Percentiles rank a stretch among this genome's conserved stretches.
Conservation (phyloP, 2,113 vertebrate genomes). For the Aspiorhynchus laticeps region DNA sequence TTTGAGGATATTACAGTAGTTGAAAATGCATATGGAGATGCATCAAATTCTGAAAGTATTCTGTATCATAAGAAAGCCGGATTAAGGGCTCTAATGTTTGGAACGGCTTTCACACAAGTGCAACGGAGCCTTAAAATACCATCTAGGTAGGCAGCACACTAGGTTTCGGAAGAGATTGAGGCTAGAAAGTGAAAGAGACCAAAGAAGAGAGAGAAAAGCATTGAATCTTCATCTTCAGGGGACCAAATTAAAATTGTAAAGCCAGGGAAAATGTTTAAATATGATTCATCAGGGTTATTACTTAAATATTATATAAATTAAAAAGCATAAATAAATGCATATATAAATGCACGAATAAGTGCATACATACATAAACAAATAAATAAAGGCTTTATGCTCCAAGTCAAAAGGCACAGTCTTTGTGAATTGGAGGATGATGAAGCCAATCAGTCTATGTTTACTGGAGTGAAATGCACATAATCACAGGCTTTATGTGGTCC, state of each 20-base stretch:
- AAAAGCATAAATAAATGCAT: not conserved
- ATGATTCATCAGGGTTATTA: not conserved
- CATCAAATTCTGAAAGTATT: not conserved
- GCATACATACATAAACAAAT: not conserved
- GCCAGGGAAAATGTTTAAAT: not conserved
- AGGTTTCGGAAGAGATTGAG: not conserved
- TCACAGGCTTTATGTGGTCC: not conserved
- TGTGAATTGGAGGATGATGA: not conserved
- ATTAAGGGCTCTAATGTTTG: not conserved
- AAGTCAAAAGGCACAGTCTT: not conserved
- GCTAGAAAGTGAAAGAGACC: not conserved
- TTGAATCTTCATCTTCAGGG: not conserved
- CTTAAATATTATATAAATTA: not conserved
- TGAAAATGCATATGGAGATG: not conserved
- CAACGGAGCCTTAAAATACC: not conserved
- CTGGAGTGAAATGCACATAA: not conserved
- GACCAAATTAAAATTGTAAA: not conserved
- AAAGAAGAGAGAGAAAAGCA: not conserved
- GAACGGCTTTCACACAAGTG: no score
- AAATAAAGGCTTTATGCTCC: not conserved
- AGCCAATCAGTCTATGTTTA: not conserved
- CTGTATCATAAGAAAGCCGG: not conserved
- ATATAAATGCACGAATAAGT: not conserved
- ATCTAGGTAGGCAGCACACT: not conserved
- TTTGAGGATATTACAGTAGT: not conserved